Percentiles rank a stretch among this genome's conserved stretches.
phyloP scores from a whole-genome alignment of 2,797 vertebrate species.

The Gallinago stenura region DNA sequence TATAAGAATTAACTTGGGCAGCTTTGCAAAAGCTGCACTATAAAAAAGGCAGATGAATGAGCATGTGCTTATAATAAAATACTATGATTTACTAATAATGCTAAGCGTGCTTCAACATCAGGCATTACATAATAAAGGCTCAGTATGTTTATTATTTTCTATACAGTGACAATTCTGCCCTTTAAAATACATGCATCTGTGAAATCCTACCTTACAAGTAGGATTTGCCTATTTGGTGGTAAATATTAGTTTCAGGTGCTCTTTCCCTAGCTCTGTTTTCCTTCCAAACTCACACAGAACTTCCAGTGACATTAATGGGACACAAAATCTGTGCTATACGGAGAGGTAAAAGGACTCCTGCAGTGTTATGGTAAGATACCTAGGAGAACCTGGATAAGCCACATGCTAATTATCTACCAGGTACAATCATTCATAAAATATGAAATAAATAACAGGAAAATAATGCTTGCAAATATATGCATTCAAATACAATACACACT shows the following conservation, averaged over 20 bases:
- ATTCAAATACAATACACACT: not conserved
- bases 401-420: not conserved
- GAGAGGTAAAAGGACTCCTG: not conserved
- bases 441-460: not conserved
- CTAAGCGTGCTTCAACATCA: not conserved
- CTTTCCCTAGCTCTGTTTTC: not conserved
- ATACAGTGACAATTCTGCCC: not conserved
- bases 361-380: not conserved
- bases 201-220: not conserved
- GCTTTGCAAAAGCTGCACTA: not conserved
- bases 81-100: slow-evolving; percentile 52
- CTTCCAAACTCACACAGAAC: not conserved
- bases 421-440: not conserved
- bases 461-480: not conserved
- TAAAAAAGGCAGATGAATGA: slow-evolving; percentile 56
- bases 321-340: fast-evolving
- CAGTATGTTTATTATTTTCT: slow-evolving; percentile 5
- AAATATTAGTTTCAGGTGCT: not conserved
- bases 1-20: slow-evolving; percentile 30
- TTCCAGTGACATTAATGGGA: not conserved
- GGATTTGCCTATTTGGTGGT: not conserved
- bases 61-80: slow-evolving; percentile 34
- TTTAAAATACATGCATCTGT: not conserved
- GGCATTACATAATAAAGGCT: not conserved
- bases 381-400: not conserved